Evolutionary conservation across 2,113 vertebrate species (phyloP), one percentile per base, ranked within the genome.

Genomic region (Gracilinanus agilis): DNA sequence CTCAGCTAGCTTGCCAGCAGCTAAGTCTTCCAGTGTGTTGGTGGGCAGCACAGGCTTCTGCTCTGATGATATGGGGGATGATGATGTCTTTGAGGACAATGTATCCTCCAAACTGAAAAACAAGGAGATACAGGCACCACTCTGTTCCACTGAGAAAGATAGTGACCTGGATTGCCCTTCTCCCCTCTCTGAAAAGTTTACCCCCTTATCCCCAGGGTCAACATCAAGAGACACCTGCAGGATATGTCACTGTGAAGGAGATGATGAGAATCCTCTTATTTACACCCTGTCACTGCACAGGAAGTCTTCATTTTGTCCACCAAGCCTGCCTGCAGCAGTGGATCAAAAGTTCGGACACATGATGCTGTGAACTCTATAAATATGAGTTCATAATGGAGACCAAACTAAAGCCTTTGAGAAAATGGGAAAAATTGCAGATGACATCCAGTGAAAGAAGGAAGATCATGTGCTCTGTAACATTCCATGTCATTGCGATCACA

Each of bases 341-440:
- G 99, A 99, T 99, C 99, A 99, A 99, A 98, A 99, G 99, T 98
- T 99, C 99, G 0, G 99, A 99, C 95, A 99, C 99, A 0, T 99
- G 99, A 93, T 99, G 99, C 98, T 99, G 99, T 13, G 99, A 99
- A 92, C 99, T 99, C 95, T 99, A 99, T 98, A 99, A 99, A 98
- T 99, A 99, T 0, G 99, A 99, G 98, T 99, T 99, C 98, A 99
- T 99, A 98, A 99, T 99, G 99, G 99, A 99, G 98, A 99, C 99
- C 96, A 99, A 99, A 98, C 98, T 99, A 98, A 99, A 99, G 97
- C 99, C 99, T 3, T 98, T 99, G 97, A 98, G 99, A 93, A 99
- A 99, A 99, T 99, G 99, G 99, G 99, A 99, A 98, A 99, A 99
- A 98, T 98, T 99, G 96, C 99, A 99, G 99, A 99, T 99, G 99